Percentiles rank a stretch among this genome's conserved stretches.
phyloP scores from a whole-genome alignment of 2,888 invertebrate species.

The Pristionchus entomophagus region DNA sequence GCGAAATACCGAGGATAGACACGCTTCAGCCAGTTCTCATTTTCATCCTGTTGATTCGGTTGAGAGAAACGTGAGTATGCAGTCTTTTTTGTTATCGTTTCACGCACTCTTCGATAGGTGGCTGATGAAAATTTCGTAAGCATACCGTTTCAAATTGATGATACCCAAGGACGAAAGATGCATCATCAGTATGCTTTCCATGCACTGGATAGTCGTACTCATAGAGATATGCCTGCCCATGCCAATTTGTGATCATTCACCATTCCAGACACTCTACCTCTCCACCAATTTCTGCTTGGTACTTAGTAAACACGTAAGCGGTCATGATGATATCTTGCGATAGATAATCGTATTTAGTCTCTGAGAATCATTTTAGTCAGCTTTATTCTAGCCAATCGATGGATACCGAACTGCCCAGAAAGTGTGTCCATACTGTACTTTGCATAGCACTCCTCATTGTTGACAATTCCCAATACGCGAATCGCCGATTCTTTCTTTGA shows the following conservation, averaged over 20 bases:
- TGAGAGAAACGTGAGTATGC: no score
- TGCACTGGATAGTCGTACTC: constrained; percentile 20
- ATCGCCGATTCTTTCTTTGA: background rate
- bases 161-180: background rate
- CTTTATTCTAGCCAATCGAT: no score
- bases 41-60: background rate
- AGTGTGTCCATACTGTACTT: background rate
- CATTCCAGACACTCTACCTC: no score
- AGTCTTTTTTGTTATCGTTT: no score
- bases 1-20: background rate
- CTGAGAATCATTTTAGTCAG: background rate
- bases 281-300: constrained; percentile 1
- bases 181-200: constrained; percentile 21
- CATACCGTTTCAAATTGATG: background rate
- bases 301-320: background rate
- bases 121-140: no score
- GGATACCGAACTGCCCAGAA: background rate
- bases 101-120: no score
- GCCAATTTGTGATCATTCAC: no score
- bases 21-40: background rate
- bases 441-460: background rate
- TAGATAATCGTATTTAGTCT: background rate
- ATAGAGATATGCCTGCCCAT: constrained; percentile 28
- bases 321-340: background rate
- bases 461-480: background rate